These are phyloP conservation scores for Zaprionus davidi DNA, from an alignment of 1,140 invertebrate genomes.

Conservation along the genomic window DNA sequence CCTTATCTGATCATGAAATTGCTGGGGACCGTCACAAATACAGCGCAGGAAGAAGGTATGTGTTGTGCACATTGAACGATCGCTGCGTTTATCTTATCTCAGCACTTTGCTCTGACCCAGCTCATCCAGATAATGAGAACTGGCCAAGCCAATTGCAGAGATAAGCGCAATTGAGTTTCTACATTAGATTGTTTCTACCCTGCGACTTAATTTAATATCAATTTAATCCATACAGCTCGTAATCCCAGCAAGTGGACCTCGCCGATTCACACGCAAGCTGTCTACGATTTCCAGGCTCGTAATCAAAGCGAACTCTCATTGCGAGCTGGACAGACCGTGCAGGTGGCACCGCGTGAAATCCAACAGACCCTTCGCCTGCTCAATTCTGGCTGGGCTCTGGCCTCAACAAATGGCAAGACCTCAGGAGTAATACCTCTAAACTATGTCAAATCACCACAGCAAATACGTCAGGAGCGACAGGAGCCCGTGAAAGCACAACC, in stretches of 20 bases:
- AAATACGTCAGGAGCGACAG: conserved; percentile 63
- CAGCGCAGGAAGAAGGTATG: conserved; percentile 86
- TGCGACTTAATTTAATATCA: conserved; percentile 1
- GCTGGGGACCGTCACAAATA: conserved; percentile 87
- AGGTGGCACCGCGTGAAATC: conserved; percentile 92
- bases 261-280: conserved; percentile 89
- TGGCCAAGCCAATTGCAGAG: conserved; percentile 21
- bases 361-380: conserved; percentile 88
- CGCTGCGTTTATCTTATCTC: conserved; percentile 75
- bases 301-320: conserved; percentile 92
- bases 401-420: conserved; percentile 88
- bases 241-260: conserved; percentile 89
- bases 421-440: conserved; percentile 92
- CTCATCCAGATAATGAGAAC: conserved; percentile 49
- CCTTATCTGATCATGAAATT: conserved; percentile 97
- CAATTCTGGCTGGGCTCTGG: conserved; percentile 91
- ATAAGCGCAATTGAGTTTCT: conserved; percentile 57
- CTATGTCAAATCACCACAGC: conserved; percentile 88
- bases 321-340: conserved; percentile 90
- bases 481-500: conserved; percentile 52
- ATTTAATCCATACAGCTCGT: conserved; percentile 84
- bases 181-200: conserved; percentile 24
- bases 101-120: conserved; percentile 63
- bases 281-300: conserved; percentile 91
- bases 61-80: conserved; percentile 55